These are phyloP conservation scores for Lycodopsis pacificus DNA, from an alignment of 2,797 vertebrate genomes.

Conservation along the genomic window DNA sequence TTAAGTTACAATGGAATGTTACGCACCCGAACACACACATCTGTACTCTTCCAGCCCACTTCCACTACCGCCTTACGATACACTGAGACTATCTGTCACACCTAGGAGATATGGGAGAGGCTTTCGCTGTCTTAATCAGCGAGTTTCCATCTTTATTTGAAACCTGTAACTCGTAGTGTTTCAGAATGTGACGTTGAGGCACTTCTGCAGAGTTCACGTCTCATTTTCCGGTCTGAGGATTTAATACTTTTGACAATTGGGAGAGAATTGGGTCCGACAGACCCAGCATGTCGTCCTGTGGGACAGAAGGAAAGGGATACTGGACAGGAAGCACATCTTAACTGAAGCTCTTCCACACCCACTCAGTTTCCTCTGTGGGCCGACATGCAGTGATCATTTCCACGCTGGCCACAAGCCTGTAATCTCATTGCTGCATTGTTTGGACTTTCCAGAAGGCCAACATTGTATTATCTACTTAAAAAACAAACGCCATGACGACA, in stretches of 20 bases:
- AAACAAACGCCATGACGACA: background rate
- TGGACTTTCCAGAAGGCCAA: background rate
- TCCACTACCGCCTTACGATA: background rate
- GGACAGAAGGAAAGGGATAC: slow-evolving; percentile 41
- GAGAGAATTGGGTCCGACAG: slow-evolving; percentile 46
- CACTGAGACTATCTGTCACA: background rate
- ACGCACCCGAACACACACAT: background rate
- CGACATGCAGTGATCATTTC: background rate
- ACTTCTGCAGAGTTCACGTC: background rate
- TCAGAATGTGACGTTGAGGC: no score
- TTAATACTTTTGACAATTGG: background rate
- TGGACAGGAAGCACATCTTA: slow-evolving; percentile 50
- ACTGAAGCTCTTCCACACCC: slow-evolving; percentile 36
- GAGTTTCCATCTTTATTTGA: no score
- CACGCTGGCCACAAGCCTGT: background rate
- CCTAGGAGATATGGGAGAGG: background rate
- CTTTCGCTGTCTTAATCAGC: no score
- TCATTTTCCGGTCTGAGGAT: slow-evolving; percentile 8
- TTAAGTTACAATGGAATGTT: background rate
- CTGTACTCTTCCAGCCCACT: background rate
- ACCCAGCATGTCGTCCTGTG: slow-evolving; percentile 29
- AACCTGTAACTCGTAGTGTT: background rate
- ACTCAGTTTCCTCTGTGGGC: slow-evolving; percentile 33
- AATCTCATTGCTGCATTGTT: background rate
- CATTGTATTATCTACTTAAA: no score